Percentiles rank a stretch among this genome's conserved stretches.
Conservation (phyloP, 1,140 invertebrate genomes). For the Varroa destructor region DNA sequence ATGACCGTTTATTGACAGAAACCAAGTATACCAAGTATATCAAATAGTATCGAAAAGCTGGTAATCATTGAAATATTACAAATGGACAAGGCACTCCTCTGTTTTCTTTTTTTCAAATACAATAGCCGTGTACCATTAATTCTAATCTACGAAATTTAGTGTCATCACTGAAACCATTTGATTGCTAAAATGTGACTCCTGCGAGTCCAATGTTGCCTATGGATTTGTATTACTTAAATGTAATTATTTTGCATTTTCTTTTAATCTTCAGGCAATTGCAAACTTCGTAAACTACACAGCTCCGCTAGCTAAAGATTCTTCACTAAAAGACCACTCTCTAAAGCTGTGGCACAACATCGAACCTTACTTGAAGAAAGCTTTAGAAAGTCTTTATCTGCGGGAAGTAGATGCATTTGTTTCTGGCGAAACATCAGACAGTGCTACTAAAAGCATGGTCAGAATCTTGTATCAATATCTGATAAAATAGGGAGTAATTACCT, state of each 20-base stretch:
- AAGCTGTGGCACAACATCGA: slow-evolving; percentile 63
- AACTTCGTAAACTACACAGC: slow-evolving; percentile 57
- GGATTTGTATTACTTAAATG: slow-evolving; percentile 27
- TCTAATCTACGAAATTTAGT: too few species aligned
- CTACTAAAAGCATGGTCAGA: slow-evolving; percentile 31
- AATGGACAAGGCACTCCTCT: too few species aligned
- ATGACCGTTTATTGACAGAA: too few species aligned
- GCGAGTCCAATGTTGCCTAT: slow-evolving; percentile 1
- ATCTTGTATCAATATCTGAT: not conserved
- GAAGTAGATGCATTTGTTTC: slow-evolving; percentile 43
- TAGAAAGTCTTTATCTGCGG: slow-evolving; percentile 62
- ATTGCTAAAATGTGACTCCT: too few species aligned
- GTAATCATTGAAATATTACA: too few species aligned
- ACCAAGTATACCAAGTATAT: too few species aligned
- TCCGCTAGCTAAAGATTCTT: slow-evolving; percentile 50
- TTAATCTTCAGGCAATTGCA: slow-evolving; percentile 29
- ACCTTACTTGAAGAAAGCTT: slow-evolving; percentile 54
- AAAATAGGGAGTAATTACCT: too few species aligned
- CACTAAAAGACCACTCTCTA: slow-evolving; percentile 48
- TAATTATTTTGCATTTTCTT: too few species aligned
- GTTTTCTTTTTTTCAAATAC: too few species aligned
- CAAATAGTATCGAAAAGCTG: too few species aligned
- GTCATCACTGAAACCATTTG: too few species aligned
- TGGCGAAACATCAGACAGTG: slow-evolving; percentile 27
- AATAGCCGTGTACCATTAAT: too few species aligned